These are phyloP conservation scores for Zosterops pallidus DNA, from an alignment of 2,113 vertebrate species.

Conservation along the genomic window DNA sequence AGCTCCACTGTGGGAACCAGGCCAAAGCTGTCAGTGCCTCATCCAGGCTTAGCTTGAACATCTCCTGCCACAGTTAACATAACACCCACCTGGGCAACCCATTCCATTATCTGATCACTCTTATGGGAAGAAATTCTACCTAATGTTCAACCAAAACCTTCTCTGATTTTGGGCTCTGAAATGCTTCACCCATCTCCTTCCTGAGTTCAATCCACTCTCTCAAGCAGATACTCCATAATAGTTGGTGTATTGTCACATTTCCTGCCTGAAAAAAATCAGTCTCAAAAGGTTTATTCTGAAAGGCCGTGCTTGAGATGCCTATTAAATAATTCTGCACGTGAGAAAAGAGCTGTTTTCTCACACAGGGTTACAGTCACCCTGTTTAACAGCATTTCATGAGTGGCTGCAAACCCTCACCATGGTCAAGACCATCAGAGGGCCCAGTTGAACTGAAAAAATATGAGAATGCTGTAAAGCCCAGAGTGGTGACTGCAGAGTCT, in stretches of 20 bases:
- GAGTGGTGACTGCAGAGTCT: neutral
- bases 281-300: neutral
- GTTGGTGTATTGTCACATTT: neutral
- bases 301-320: neutral
- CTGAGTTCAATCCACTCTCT: neutral
- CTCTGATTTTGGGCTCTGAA: neutral
- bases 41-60: neutral
- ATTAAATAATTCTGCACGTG: neutral
- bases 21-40: neutral
- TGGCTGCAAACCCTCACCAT: accelerated
- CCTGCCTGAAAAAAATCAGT: neutral
- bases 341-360: neutral
- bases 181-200: neutral
- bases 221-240: neutral
- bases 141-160: neutral
- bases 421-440: neutral
- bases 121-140: neutral
- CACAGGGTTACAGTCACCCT: neutral
- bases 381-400: too few relatives aligned
- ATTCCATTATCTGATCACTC: neutral
- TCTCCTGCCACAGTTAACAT: neutral
- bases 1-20: accelerated
- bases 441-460: neutral
- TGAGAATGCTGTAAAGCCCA: neutral
- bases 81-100: neutral